Evolutionary conservation across 2,888 invertebrate genomes (phyloP), one percentile per base, ranked within the genome.

Genomic region (Synergus gifuensis): DNA sequence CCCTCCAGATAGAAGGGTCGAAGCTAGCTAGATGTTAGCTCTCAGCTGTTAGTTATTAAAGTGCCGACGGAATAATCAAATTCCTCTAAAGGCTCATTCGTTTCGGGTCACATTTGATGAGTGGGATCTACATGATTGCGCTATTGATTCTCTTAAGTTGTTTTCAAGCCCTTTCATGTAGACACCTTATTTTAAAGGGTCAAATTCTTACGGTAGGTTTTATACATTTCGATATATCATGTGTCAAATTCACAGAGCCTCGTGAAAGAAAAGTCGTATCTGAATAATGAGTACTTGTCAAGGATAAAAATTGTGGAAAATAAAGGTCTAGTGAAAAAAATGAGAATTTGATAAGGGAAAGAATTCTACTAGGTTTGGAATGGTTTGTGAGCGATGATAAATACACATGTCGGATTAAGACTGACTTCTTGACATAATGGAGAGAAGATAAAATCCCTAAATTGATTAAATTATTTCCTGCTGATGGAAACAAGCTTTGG

Each of bases 1-100:
- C 86, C 87, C 85, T 81, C 81, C 79, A 78, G 85, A 84, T 83
- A 82, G 81, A 83, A 64, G 16, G 40, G 5, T 40, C 28, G 28
- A 28, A 36, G 12, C 64, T 40, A 42, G 66, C 66, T 16, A 46
- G 46, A 46, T 46, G 11, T 46, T 46, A 12, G 46, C 12, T 46
- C 46, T 46, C 46, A 18, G 44, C 42, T 42, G 40, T n/a, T 66
- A 42, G 28, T 11, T 66, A 12, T 16, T 66, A 11, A 16, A 73
- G 28, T 49, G 49, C 16, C 22, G 16, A 16, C 49, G 5, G 36
- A 54, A 73, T 36, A 22, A 28, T 14, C 16, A 73, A 46, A 54
- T 54, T 73, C 73, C 73, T 44, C 44, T 18, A 54, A 73, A n/a
- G 36, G 16, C 73, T 73, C 49, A 73, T 73, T 73, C 36, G 36